phyloP scores from a whole-genome alignment of 2,888 invertebrate species.

The Tachina fera region DNA sequence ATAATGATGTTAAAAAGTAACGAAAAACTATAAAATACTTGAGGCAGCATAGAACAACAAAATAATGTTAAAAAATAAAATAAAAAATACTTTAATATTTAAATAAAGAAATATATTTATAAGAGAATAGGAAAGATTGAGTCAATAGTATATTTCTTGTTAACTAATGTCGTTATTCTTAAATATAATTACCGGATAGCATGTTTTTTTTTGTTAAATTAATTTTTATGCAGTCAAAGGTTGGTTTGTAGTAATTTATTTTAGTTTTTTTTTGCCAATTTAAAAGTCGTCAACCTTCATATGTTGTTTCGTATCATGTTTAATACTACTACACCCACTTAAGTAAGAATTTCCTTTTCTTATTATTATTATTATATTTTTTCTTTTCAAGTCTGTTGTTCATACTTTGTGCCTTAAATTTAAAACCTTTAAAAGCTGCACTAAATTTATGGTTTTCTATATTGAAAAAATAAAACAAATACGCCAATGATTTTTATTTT shows the following conservation, averaged over 20 bases:
- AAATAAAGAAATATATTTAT: not conserved
- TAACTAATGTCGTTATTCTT: slow-evolving; percentile 54
- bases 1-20: slow-evolving; percentile 10
- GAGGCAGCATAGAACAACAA: not conserved
- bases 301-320: slow-evolving; percentile 56
- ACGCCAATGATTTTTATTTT: not conserved
- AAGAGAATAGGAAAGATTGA: not conserved
- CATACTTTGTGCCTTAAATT: slow-evolving; percentile 27
- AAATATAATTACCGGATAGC: slow-evolving; percentile 61
- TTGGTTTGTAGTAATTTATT: slow-evolving; percentile 21
- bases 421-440: slow-evolving; percentile 49
- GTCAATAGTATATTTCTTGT: not conserved
- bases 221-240: slow-evolving; percentile 13
- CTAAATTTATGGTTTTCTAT: slow-evolving; percentile 55
- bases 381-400: not conserved
- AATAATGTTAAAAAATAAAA: slow-evolving; percentile 10
- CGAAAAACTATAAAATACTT: slow-evolving; percentile 2
- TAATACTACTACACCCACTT: slow-evolving; percentile 70
- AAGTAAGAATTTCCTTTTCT: slow-evolving; percentile 63
- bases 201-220: slow-evolving; percentile 9
- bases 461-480: not conserved
- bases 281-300: slow-evolving; percentile 72
- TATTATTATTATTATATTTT: slow-evolving; percentile 13
- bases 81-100: not conserved
- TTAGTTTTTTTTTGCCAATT: slow-evolving; percentile 48